Evolutionary conservation across 2,797 vertebrate species (phyloP).

Genomic region (Molossus alvarezi): DNA sequence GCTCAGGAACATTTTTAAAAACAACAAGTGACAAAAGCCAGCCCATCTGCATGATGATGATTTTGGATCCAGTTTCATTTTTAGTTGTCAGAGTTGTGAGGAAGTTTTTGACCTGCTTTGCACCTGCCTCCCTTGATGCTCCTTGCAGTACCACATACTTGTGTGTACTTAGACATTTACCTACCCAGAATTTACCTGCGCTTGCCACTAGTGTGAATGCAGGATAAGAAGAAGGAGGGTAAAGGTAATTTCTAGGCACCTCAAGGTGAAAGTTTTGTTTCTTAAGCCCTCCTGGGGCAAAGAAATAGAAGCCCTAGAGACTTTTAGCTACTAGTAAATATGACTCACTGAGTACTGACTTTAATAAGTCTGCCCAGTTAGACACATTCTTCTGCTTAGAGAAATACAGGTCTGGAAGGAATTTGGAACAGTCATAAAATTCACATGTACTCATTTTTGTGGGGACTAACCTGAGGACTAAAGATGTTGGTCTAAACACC

Average conservation of each 20-base stretch:
- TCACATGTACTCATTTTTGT: conserved; percentile 45
- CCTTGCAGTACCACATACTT: not conserved
- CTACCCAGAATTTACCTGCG: conserved; percentile 59
- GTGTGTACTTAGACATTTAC: conserved; percentile 49
- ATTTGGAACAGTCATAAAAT: conserved; percentile 60
- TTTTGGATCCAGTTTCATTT: conserved; percentile 47
- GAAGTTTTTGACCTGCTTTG: not conserved
- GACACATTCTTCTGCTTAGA: conserved; percentile 84
- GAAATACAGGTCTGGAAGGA: not conserved
- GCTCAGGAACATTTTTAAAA: conserved; percentile 77
- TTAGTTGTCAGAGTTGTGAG: not conserved
- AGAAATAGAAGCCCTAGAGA: conserved; percentile 83
- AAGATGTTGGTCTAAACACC: conserved; percentile 13
- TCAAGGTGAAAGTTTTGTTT: conserved; percentile 54
- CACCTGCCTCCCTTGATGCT: not conserved
- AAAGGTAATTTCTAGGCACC: not conserved
- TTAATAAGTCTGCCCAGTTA: conserved; percentile 85
- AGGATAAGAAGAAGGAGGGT: not conserved
- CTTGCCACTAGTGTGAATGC: conserved; percentile 13
- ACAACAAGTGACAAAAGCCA: conserved; percentile 73
- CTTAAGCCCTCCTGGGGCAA: conserved; percentile 62
- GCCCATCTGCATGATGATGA: conserved; percentile 70
- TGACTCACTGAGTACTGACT: conserved; percentile 85
- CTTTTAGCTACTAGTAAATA: conserved; percentile 81
- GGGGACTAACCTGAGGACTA: not conserved